A percentile compares a stretch with the other conserved stretches of the same genome.
phyloP scores from a whole-genome alignment of 2,888 invertebrate species.

The Xestia rhomboidea region DNA sequence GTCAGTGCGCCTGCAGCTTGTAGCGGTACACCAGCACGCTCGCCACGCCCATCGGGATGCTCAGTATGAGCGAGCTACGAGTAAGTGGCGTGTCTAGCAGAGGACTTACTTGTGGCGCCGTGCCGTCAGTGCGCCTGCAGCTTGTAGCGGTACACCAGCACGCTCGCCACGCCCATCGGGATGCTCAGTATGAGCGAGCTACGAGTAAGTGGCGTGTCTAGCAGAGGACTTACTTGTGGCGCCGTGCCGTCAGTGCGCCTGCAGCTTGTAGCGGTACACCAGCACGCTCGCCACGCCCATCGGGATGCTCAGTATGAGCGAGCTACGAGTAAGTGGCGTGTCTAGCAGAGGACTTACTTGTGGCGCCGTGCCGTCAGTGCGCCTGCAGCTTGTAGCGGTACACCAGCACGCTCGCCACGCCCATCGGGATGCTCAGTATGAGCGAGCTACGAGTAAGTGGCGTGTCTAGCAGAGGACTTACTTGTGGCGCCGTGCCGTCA shows the following conservation, averaged over 20 bases:
- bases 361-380: constrained; percentile 77
- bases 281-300: constrained; percentile 94
- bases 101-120: constrained; percentile 52
- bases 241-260: constrained; percentile 80
- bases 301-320: constrained; percentile 92
- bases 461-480: constrained; percentile 34
- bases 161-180: constrained; percentile 93
- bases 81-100: neutral
- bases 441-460: too few species aligned
- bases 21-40: constrained; percentile 94
- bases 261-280: constrained; percentile 93
- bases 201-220: too few species aligned
- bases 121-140: constrained; percentile 83
- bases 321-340: too few species aligned
- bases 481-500: constrained; percentile 72
- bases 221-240: constrained; percentile 51
- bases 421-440: constrained; percentile 92
- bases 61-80: constrained; percentile 93
- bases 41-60: constrained; percentile 92
- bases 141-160: constrained; percentile 94
- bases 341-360: constrained; percentile 46
- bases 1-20: constrained; percentile 89
- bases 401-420: constrained; percentile 93
- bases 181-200: constrained; percentile 93
- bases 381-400: constrained; percentile 92